Evolutionary conservation across 2,888 invertebrate genomes (phyloP), one percentile per base, ranked within the genome.

Genomic region (Lymantria monacha): DNA sequence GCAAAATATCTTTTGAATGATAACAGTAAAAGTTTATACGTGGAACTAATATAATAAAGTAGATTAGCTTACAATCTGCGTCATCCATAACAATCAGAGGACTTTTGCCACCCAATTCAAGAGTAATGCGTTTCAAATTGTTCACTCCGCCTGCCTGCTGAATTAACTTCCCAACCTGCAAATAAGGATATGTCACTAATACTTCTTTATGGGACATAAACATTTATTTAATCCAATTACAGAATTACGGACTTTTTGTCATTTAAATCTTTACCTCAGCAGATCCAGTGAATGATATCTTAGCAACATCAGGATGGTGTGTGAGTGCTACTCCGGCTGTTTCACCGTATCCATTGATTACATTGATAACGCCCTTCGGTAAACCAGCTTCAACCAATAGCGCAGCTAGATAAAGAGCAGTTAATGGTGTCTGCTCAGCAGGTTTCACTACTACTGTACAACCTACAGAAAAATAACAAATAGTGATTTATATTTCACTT

Each of bases 391-490:
- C 96, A 65, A 93, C 95, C 14, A 93, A 81, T 48, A 99, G 86
- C 49, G 96, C 93, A 0, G 96, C 98, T 1, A 97, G 85, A 66
- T 96, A 96, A 13, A 98, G 87, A 0, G 98, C 97, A 0, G 97
- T 96, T 44, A 98, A 85, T 0, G 97, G 96, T 0, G 98, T 98
- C 83, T 98, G 98, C 80, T 99, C 98, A 0, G 98, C 98, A 0
- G 98, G 96, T 83, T 98, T 98, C 61, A 98, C 91, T 0, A 98
- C 94, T 12, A 97, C 93, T 0, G 96, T 96, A 74, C 97, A 94
- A 65, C 95, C 96, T 87, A 31, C 5, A 49, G 63, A 42, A 22
- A 47, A 11, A 46, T 9, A 46, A 44, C 14, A 31, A 12, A 22
- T 9, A 11, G 10, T 33, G 9, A 33, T 8, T 33, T 8, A 9